A percentile compares a stretch with the other conserved stretches of the same genome.
These are phyloP conservation scores for Oceanodroma tethys DNA, from an alignment of 2,113 vertebrate genomes.

Conservation along the genomic window DNA sequence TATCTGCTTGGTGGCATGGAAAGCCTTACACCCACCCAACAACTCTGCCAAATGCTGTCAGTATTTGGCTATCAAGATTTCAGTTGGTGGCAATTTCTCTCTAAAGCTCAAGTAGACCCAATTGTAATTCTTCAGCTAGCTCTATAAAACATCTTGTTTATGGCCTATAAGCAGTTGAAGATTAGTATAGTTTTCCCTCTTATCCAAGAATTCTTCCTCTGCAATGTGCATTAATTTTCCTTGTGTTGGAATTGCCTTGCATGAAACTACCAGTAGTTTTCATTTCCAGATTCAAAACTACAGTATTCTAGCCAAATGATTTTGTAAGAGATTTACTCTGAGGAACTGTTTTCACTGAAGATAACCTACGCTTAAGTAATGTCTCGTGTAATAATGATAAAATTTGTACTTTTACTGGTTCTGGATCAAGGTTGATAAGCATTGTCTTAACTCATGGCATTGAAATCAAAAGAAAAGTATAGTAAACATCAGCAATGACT, in stretches of 20 bases:
- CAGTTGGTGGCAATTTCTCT: not conserved
- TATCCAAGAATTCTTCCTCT: slow-evolving; percentile 18
- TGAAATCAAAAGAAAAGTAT: not conserved
- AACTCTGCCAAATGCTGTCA: not conserved
- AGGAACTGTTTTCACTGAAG: slow-evolving; percentile 15
- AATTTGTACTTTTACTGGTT: slow-evolving; percentile 27
- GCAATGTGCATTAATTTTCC: slow-evolving; percentile 19
- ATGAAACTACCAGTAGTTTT: not conserved
- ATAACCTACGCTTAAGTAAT: slow-evolving; percentile 18
- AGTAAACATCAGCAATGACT: not conserved
- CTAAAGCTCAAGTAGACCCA: not conserved
- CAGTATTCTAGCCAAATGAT: not conserved
- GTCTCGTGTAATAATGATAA: not conserved
- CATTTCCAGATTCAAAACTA: not conserved
- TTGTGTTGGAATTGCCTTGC: not conserved
- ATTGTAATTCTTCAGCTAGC: not conserved
- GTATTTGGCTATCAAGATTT: not conserved
- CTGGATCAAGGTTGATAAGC: slow-evolving; percentile 1
- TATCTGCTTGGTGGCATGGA: not conserved
- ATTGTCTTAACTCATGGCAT: not conserved
- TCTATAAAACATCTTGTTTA: not conserved
- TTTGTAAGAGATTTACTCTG: not conserved
- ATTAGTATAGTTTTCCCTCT: not conserved
- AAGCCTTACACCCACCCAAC: not conserved
- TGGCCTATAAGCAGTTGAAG: not conserved